phyloP scores from a whole-genome alignment of 1,140 invertebrate species.

The Pectinophora gossypiella region DNA sequence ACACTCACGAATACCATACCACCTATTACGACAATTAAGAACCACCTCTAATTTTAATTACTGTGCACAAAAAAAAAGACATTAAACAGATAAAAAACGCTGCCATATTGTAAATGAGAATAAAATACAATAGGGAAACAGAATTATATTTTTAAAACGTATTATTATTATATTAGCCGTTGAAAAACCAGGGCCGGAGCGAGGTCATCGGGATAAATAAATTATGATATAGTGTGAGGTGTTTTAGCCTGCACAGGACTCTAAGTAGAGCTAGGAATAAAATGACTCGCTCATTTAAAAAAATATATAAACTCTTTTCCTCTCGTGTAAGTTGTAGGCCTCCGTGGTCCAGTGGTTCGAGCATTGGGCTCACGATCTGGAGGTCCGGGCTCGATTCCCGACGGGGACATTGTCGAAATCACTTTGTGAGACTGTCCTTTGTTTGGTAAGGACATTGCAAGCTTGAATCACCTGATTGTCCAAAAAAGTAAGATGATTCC shows the following conservation, averaged over 20 bases:
- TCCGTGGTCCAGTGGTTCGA: too few species aligned
- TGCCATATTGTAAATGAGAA: constrained; percentile 64
- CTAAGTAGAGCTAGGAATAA: neutral
- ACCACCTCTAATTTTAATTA: constrained; percentile 2
- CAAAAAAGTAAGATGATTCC: too few species aligned
- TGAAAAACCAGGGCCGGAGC: constrained; percentile 46
- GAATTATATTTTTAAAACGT: constrained; percentile 49
- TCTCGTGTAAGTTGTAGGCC: neutral
- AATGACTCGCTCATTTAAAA: neutral
- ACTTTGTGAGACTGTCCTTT: too few species aligned
- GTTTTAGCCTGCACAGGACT: constrained; percentile 25
- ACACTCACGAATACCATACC: neutral
- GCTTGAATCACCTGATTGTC: too few species aligned
- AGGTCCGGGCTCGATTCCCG: too few species aligned
- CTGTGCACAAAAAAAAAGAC: constrained; percentile 50
- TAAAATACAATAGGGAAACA: constrained; percentile 40
- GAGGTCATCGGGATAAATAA: constrained; percentile 68
- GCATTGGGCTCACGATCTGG: too few species aligned
- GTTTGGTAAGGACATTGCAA: too few species aligned
- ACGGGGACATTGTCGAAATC: too few species aligned
- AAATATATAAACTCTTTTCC: neutral
- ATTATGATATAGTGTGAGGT: constrained; percentile 67
- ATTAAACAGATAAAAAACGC: constrained; percentile 61
- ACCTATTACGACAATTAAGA: neutral
- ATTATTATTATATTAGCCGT: constrained; percentile 48